Evolutionary conservation across 1,140 invertebrate genomes (phyloP).

Genomic region (Doryteuthis pealeii): DNA sequence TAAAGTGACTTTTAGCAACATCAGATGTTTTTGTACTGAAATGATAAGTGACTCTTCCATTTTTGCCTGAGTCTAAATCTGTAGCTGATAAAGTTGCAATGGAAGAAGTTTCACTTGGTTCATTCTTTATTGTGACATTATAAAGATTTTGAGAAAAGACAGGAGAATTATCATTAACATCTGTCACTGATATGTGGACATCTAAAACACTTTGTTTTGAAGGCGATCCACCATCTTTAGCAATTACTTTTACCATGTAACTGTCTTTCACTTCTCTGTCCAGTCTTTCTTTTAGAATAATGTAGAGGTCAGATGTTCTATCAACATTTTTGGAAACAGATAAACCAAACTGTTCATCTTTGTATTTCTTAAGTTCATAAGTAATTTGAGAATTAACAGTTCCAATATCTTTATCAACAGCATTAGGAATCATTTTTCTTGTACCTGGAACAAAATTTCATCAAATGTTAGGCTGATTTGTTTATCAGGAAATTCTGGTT

Average conservation of each 20-base stretch:
- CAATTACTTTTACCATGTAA: constrained; percentile 15
- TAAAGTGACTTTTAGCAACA: constrained; percentile 11
- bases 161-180: constrained; percentile 95
- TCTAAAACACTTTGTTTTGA: constrained; percentile 62
- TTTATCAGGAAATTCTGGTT: constrained; percentile 20
- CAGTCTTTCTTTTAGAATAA: constrained; percentile 12
- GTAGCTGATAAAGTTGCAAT: constrained; percentile 70
- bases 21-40: constrained; percentile 16
- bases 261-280: constrained; percentile 20
- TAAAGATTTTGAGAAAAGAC: constrained; percentile 67
- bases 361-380: constrained; percentile 11
- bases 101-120: not conserved
- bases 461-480: constrained; percentile 15
- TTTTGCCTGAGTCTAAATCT: constrained; percentile 42
- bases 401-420: constrained; percentile 23
- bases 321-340: not conserved
- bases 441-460: constrained; percentile 14
- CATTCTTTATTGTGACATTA: constrained; percentile 68
- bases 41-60: constrained; percentile 35
- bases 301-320: constrained; percentile 10
- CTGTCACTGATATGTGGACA: constrained; percentile 87
- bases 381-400: constrained; percentile 20
- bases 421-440: constrained; percentile 21
- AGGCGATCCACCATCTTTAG: constrained; percentile 18
- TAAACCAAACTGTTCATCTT: constrained; percentile 16